Percentiles rank a stretch among this genome's conserved stretches.
These are phyloP conservation scores for Aleadryas rufinucha DNA, from an alignment of 2,113 vertebrate species.

Conservation along the genomic window DNA sequence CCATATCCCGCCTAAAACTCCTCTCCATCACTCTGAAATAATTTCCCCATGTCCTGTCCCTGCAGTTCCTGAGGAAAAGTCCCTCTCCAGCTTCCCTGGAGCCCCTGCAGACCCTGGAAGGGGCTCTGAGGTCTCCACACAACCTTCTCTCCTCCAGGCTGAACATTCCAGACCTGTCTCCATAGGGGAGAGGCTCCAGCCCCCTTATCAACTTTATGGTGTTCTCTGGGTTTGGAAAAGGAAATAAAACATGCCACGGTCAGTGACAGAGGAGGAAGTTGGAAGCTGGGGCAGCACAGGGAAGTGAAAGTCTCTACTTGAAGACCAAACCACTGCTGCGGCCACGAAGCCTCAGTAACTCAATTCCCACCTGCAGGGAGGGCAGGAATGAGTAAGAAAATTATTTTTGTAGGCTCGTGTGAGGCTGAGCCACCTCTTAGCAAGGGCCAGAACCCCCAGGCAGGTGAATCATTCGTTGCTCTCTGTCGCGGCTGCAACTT, in stretches of 20 bases:
- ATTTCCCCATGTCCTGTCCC: no score
- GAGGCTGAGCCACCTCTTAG: not conserved
- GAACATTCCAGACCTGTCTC: not conserved
- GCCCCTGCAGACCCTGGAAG: no score
- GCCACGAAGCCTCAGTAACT: not conserved
- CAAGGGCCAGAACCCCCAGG: not conserved
- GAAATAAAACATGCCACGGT: accelerated
- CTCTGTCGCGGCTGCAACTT: not conserved
- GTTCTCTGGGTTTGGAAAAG: not conserved
- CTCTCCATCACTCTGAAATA: not conserved
- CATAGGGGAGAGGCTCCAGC: not conserved
- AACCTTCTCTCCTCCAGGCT: not conserved
- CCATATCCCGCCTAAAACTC: not conserved
- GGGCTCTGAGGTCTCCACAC: not conserved
- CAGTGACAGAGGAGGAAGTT: accelerated
- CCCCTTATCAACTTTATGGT: accelerated
- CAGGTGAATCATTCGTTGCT: not conserved
- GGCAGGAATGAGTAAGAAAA: not conserved
- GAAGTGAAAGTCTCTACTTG: not conserved
- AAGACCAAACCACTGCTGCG: not conserved
- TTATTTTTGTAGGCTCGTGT: accelerated
- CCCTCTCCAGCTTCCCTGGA: not conserved
- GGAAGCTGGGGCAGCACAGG: not conserved
- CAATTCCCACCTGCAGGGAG: not conserved
- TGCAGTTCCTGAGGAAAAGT: not conserved